phyloP scores from a whole-genome alignment of 2,888 invertebrate genomes.

The Tanypteryx hageni region DNA sequence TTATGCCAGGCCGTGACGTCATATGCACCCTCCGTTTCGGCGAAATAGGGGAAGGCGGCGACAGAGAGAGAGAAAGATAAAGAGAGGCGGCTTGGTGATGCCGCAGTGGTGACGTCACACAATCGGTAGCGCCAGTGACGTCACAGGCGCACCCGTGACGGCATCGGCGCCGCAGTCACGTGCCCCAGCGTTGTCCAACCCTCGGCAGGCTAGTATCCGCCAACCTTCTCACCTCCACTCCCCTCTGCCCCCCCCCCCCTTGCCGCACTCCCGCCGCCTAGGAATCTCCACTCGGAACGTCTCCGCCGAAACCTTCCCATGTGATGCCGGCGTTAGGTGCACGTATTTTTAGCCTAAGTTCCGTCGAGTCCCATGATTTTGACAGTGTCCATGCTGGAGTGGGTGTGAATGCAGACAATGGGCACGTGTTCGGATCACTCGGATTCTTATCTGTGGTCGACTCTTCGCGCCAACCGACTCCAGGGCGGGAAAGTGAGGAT shows the following conservation, averaged over 20 bases:
- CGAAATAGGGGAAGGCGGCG: neutral
- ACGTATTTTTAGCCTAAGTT: neutral
- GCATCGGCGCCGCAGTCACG: constrained; percentile 61
- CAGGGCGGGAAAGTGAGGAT: neutral
- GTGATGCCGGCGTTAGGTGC: neutral
- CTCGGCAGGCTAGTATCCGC: constrained; percentile 25
- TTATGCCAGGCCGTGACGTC: constrained; percentile 8
- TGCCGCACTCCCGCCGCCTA: constrained; percentile 16
- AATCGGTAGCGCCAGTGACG: constrained; percentile 15
- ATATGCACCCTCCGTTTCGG: neutral
- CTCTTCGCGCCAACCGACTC: neutral
- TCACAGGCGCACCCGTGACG: constrained; percentile 35
- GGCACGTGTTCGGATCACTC: neutral
- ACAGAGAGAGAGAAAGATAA: neutral
- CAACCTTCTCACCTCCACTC: neutral
- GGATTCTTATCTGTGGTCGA: no score
- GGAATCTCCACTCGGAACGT: constrained; percentile 5
- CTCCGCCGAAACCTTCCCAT: neutral
- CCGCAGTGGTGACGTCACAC: constrained; percentile 45
- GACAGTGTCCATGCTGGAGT: neutral
- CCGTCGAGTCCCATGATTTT: neutral
- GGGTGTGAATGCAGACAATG: neutral
- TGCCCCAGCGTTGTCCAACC: constrained; percentile 36
- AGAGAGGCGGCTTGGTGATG: constrained; percentile 24
- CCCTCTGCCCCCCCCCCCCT: neutral